Evolutionary conservation across 2,888 invertebrate genomes (phyloP).

Genomic region (Polyommatus iphigenia): DNA sequence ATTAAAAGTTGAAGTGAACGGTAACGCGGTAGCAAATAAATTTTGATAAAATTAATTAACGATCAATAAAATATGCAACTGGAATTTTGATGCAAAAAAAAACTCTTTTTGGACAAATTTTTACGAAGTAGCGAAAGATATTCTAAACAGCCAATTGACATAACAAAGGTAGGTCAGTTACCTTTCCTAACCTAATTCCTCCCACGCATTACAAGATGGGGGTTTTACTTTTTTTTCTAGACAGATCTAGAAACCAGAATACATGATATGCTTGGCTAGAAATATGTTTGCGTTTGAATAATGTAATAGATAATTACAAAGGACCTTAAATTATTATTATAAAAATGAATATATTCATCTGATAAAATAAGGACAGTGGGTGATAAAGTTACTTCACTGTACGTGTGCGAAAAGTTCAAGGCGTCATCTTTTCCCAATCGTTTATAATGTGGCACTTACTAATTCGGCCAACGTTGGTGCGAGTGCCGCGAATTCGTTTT

Average conservation of each 20-base stretch:
- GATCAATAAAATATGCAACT: neutral
- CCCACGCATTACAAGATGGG: neutral
- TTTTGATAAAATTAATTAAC: slow-evolving; percentile 5
- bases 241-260: neutral
- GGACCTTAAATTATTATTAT: too few species aligned
- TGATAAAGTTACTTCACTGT: neutral
- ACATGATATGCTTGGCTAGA: neutral
- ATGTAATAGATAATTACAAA: too few species aligned
- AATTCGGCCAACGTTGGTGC: neutral
- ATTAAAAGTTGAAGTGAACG: slow-evolving; percentile 26
- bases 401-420: neutral
- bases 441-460: slow-evolving; percentile 5
- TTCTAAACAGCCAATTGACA: neutral
- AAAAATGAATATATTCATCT: neutral
- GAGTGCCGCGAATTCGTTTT: neutral
- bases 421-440: neutral
- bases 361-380: neutral
- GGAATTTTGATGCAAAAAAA: neutral
- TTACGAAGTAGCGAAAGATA: too few species aligned
- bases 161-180: neutral
- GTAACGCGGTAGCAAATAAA: slow-evolving; percentile 13
- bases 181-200: neutral
- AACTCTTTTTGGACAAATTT: neutral
- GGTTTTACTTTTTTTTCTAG: neutral
- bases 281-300: too few species aligned